phyloP scores from a whole-genome alignment of 2,113 vertebrate species.

The Forbesichthys agassizii region DNA sequence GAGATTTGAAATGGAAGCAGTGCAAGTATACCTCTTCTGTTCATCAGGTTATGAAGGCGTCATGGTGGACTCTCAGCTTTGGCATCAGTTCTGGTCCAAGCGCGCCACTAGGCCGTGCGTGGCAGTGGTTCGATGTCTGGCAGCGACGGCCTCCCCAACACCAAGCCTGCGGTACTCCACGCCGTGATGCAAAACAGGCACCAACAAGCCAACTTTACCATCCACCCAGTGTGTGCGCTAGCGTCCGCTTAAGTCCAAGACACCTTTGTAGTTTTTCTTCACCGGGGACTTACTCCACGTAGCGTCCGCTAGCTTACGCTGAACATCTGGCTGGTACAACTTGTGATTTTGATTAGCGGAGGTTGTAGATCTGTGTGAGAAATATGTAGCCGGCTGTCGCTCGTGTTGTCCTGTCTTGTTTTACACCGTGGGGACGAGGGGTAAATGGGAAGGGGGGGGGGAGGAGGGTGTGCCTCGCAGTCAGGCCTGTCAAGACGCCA shows the following conservation, averaged over 20 bases:
- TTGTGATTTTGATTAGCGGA: slow-evolving; percentile 32
- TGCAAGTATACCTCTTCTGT: slow-evolving; percentile 58
- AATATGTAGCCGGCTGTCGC: slow-evolving; percentile 7
- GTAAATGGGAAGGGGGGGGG: not conserved
- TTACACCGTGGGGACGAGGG: not conserved
- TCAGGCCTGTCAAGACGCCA: slow-evolving; percentile 44
- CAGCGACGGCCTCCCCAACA: slow-evolving; percentile 31
- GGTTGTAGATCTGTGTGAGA: slow-evolving; percentile 38
- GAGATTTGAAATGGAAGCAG: not conserved
- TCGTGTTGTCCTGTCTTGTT: slow-evolving; percentile 7
- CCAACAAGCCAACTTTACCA: slow-evolving; percentile 42
- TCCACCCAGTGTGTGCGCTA: slow-evolving; percentile 45
- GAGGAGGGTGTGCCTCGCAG: not conserved
- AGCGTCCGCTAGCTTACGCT: slow-evolving; percentile 28
- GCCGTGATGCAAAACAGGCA: slow-evolving; percentile 45
- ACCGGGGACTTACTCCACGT: slow-evolving; percentile 28
- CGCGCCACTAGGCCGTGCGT: slow-evolving; percentile 13
- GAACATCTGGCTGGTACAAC: slow-evolving; percentile 28
- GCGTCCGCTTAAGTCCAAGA: slow-evolving; percentile 47
- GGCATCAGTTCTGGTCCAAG: slow-evolving; percentile 55
- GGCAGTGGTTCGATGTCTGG: slow-evolving; percentile 29
- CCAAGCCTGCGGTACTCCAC: slow-evolving; percentile 49
- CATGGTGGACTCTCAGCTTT: slow-evolving; percentile 57
- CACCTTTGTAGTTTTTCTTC: slow-evolving; percentile 11
- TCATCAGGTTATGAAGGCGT: slow-evolving; percentile 74